Evolutionary conservation across 2,797 vertebrate species (phyloP).

Genomic region (Hozukius guyotensis): DNA sequence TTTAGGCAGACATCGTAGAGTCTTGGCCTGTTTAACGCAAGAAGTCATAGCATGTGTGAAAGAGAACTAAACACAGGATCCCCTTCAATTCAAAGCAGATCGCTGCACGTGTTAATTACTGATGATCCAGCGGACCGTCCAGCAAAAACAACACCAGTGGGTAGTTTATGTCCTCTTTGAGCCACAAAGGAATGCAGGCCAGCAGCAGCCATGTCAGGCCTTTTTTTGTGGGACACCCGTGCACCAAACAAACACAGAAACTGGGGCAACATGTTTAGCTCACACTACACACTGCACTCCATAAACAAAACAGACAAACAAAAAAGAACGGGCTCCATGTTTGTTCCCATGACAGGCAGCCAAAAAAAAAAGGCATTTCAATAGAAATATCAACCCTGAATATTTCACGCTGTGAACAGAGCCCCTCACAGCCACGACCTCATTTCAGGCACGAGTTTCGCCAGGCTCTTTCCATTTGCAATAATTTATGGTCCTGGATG

Average conservation of each 20-base stretch:
- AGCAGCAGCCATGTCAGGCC: constrained; percentile 62
- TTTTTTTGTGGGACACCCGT: constrained; percentile 71
- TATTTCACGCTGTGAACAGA: constrained; percentile 33
- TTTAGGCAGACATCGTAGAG: constrained; percentile 1
- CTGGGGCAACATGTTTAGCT: constrained; percentile 74
- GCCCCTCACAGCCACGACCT: constrained; percentile 27
- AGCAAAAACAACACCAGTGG: constrained; percentile 51
- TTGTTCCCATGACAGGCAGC: constrained; percentile 51
- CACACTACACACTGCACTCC: constrained; percentile 40
- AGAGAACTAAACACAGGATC: background rate
- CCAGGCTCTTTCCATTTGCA: constrained; percentile 48
- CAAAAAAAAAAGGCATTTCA: constrained; percentile 15
- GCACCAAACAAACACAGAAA: constrained; percentile 72
- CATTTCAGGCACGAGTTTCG: constrained; percentile 43
- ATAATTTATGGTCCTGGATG: constrained; percentile 52
- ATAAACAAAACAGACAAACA: constrained; percentile 58
- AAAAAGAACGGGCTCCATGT: constrained; percentile 33
- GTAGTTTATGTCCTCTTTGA: constrained; percentile 53
- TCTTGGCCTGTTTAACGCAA: background rate
- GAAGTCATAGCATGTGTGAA: constrained; percentile 8
- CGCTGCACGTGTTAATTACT: constrained; percentile 48
- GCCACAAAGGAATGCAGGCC: constrained; percentile 71
- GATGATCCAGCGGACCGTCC: constrained; percentile 44
- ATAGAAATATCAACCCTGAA: constrained; percentile 34
- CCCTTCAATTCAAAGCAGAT: constrained; percentile 18